Conservation (phyloP, 1,140 invertebrate species). For the Scaptomyza montana region DNA sequence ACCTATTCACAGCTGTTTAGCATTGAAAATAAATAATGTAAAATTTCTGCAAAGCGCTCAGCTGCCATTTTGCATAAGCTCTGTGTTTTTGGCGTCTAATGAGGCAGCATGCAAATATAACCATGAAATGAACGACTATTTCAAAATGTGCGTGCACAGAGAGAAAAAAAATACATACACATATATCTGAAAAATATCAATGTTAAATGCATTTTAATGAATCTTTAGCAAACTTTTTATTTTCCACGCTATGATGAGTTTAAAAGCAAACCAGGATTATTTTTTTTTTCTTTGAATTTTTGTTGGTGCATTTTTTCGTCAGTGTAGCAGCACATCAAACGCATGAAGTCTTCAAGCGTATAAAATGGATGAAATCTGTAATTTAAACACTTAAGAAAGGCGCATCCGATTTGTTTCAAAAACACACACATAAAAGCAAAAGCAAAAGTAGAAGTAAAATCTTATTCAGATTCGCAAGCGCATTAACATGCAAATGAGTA, state of each 20-base stretch:
- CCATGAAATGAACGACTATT: slow-evolving; percentile 9
- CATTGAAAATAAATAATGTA: slow-evolving; percentile 76
- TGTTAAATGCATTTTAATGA: not conserved
- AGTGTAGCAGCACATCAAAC: slow-evolving; percentile 49
- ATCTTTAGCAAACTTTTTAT: too few species aligned
- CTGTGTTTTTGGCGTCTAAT: slow-evolving; percentile 38
- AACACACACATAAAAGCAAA: not conserved
- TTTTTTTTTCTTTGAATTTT: too few species aligned
- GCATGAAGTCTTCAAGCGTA: slow-evolving; percentile 43
- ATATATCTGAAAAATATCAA: not conserved
- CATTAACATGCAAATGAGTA: slow-evolving; percentile 69
- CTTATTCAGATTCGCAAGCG: slow-evolving; percentile 61
- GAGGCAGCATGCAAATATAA: slow-evolving; percentile 33
- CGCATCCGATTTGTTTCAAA: slow-evolving; percentile 65
- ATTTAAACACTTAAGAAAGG: slow-evolving; percentile 61
- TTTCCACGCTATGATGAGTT: too few species aligned
- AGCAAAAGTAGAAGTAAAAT: slow-evolving; percentile 7
- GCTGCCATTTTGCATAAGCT: slow-evolving; percentile 46
- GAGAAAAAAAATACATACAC: not conserved
- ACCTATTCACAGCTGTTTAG: slow-evolving; percentile 28
- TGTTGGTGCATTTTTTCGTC: not conserved
- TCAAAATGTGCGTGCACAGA: slow-evolving; percentile 38
- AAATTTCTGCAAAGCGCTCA: slow-evolving; percentile 27
- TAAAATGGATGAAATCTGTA: slow-evolving; percentile 65
- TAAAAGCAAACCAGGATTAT: too few species aligned